phyloP scores from a whole-genome alignment of 2,888 invertebrate species.

The Mesodorylaimus sp. region DNA sequence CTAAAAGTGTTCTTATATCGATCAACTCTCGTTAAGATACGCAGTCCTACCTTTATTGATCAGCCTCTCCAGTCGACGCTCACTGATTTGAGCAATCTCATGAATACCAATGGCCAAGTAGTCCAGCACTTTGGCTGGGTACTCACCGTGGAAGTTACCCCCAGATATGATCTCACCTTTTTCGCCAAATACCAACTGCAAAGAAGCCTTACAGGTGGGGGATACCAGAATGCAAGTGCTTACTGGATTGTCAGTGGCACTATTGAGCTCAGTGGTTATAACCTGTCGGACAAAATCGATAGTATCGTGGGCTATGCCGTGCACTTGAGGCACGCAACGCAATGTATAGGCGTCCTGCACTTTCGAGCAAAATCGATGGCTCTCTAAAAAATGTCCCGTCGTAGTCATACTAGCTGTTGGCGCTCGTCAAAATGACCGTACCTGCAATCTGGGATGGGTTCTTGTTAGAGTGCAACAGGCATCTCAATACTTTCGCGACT shows the following conservation, averaged over 20 bases:
- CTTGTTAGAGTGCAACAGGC: constrained; percentile 44
- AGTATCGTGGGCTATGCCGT: constrained; percentile 48
- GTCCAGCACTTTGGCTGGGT: constrained; percentile 47
- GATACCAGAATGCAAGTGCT: background rate
- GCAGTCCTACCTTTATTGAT: constrained; percentile 36
- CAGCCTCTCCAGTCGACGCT: constrained; percentile 44
- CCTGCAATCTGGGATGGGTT: constrained; percentile 47
- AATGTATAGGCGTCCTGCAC: constrained; percentile 51
- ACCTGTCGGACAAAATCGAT: constrained; percentile 44
- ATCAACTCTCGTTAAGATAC: background rate
- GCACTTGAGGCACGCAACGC: constrained; percentile 47
- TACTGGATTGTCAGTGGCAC: constrained; percentile 46
- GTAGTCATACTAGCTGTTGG: background rate
- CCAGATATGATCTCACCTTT: constrained; percentile 45
- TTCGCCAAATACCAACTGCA: constrained; percentile 33
- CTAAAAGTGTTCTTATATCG: constrained; percentile 19
- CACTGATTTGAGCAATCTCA: constrained; percentile 48
- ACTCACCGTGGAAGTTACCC: constrained; percentile 52
- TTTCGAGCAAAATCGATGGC: constrained; percentile 45
- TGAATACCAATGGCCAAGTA: constrained; percentile 47
- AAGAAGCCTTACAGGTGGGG: background rate
- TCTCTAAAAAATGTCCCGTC: constrained; percentile 35
- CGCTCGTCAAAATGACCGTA: no score
- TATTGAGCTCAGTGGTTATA: constrained; percentile 46
- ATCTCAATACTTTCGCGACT: constrained; percentile 43